A percentile compares a stretch with the other conserved stretches of the same genome.
Evolutionary conservation across 2,797 vertebrate species (phyloP).

Genomic region (Neosalanx taihuensis): DNA sequence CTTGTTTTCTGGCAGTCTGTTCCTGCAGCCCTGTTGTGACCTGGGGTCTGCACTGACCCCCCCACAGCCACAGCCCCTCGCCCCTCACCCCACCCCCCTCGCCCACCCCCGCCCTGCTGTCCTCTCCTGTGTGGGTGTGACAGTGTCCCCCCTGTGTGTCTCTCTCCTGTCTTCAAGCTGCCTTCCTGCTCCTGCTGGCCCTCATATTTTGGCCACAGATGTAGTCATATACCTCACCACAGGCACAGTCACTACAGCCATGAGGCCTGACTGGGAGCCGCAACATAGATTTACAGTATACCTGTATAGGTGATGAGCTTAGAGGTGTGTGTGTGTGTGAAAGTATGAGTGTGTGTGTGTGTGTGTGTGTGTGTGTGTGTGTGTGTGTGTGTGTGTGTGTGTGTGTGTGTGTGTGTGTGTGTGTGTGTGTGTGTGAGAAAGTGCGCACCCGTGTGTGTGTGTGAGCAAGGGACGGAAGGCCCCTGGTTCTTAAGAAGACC

Average conservation of each 20-base stretch:
- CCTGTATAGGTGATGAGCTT: no score
- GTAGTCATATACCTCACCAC: no score
- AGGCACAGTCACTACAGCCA: no score
- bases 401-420: background rate
- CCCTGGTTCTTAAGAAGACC: conserved; percentile 31
- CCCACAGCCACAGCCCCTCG: background rate
- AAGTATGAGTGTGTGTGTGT: background rate
- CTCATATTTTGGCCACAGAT: no score
- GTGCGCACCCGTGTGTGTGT: background rate
- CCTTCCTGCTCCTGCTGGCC: background rate
- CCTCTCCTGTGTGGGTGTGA: no score
- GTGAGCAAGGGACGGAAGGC: conserved; percentile 17
- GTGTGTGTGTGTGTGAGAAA: background rate
- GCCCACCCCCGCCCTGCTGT: background rate
- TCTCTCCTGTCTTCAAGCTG: background rate
- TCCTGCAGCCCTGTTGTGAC: no score
- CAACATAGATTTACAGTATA: no score
- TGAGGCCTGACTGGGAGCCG: no score
- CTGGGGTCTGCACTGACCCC: no score
- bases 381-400: background rate
- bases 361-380: background rate
- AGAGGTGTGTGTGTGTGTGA: background rate
- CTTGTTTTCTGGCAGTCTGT: no score
- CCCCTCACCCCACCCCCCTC: no score
- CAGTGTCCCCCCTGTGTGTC: no score